A percentile compares a stretch with the other conserved stretches of the same genome.
Evolutionary conservation across 2,888 invertebrate genomes (phyloP).

Genomic region (Xestobium rufovillosum): DNA sequence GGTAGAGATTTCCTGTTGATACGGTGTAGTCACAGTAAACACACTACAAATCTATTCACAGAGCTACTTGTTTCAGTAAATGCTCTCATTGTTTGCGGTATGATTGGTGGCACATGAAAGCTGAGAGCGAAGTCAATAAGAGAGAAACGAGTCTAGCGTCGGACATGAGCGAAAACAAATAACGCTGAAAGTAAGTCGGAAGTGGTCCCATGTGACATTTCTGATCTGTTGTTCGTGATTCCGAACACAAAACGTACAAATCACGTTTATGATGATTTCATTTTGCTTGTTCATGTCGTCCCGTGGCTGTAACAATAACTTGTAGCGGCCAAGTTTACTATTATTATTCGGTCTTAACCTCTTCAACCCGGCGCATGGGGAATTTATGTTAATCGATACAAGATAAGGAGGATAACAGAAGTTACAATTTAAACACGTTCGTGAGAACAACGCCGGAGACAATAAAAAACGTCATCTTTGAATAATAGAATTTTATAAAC

Average conservation of each 20-base stretch:
- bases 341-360: slow-evolving; percentile 31
- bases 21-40: too few species aligned
- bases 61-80: too few species aligned
- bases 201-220: slow-evolving; percentile 32
- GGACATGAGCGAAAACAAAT: slow-evolving; percentile 24
- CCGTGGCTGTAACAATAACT: slow-evolving; percentile 34
- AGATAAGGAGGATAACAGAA: too few species aligned
- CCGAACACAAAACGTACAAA: slow-evolving; percentile 34
- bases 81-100: slow-evolving; percentile 2
- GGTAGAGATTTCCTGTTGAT: too few species aligned
- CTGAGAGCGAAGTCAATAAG: slow-evolving; percentile 10
- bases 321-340: slow-evolving; percentile 29
- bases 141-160: slow-evolving; percentile 20
- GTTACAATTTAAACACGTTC: too few species aligned
- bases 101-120: too few species aligned
- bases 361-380: too few species aligned
- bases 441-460: too few species aligned
- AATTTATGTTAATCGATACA: too few species aligned
- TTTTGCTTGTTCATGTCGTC: slow-evolving; percentile 35
- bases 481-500: too few species aligned
- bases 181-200: slow-evolving; percentile 31
- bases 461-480: too few species aligned
- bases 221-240: slow-evolving; percentile 34
- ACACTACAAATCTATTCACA: too few species aligned
- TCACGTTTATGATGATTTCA: slow-evolving; percentile 41